These are phyloP conservation scores for Falco naumanni DNA, from an alignment of 2,797 vertebrate genomes.

Conservation along the genomic window DNA sequence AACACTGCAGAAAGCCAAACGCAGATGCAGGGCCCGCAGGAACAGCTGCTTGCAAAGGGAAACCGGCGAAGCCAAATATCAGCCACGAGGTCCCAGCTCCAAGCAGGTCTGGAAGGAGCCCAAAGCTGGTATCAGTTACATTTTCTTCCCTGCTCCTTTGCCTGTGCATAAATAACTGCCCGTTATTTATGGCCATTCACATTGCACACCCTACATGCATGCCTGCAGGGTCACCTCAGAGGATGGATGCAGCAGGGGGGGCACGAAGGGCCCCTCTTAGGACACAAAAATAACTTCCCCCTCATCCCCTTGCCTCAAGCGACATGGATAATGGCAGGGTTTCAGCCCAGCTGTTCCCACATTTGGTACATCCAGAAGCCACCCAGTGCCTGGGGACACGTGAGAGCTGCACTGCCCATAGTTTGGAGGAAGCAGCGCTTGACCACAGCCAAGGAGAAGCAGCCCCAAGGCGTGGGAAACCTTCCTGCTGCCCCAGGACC, in stretches of 20 bases:
- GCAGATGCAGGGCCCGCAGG: constrained; percentile 31
- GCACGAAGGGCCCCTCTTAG: neutral
- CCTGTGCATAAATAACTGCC: neutral
- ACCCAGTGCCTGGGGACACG: neutral
- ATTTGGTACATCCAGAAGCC: neutral
- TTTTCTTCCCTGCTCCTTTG: neutral
- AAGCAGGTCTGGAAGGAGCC: constrained; percentile 48
- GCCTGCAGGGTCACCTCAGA: neutral
- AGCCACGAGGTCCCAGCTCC: constrained; percentile 13
- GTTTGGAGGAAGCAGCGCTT: neutral
- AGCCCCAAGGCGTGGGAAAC: neutral
- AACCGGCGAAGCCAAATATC: constrained; percentile 26
- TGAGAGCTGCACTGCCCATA: fast-evolving
- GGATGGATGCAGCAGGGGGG: neutral
- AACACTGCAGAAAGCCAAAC: neutral
- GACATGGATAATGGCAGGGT: neutral
- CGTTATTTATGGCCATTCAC: neutral
- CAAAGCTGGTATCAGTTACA: constrained; percentile 52
- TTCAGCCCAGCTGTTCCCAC: neutral
- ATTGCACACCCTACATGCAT: neutral
- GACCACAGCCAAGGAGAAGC: neutral
- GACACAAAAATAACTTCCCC: neutral
- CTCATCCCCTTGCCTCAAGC: neutral
- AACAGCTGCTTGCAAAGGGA: constrained; percentile 58
- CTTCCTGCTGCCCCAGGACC: neutral